Percentiles rank a stretch among this genome's conserved stretches.
These are phyloP conservation scores for Phthorimaea operculella DNA, from an alignment of 1,140 invertebrate species.

Conservation along the genomic window DNA sequence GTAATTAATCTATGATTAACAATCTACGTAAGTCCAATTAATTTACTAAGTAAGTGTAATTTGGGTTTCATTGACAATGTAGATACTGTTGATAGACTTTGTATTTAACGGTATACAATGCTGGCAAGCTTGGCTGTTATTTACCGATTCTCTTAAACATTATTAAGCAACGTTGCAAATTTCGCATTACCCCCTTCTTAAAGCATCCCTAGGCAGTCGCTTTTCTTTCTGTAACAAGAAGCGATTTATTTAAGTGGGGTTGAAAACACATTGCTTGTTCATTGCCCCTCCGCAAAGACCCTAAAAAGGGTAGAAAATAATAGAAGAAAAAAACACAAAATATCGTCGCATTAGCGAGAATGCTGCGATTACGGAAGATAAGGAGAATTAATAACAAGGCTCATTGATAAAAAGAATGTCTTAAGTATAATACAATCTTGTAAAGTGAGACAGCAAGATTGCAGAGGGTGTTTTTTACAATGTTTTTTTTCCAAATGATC, in stretches of 20 bases:
- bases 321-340: slow-evolving; percentile 31
- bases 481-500: no score
- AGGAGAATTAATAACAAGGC: slow-evolving; percentile 14
- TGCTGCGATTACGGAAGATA: slow-evolving; percentile 32
- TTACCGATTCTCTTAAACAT: slow-evolving; percentile 18
- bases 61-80: no score
- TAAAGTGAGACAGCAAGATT: no score
- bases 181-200: slow-evolving; percentile 29
- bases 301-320: slow-evolving; percentile 32
- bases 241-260: slow-evolving; percentile 50
- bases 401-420: not conserved
- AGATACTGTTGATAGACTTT: no score
- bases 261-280: slow-evolving; percentile 36
- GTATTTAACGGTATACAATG: no score
- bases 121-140: no score
- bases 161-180: slow-evolving; percentile 41
- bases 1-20: no score
- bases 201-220: not conserved
- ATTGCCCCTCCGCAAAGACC: slow-evolving; percentile 32
- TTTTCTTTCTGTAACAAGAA: slow-evolving; percentile 39
- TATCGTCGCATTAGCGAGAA: slow-evolving; percentile 39
- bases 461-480: no score
- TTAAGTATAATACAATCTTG: no score
- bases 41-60: no score
- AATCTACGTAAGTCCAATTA: no score